These are phyloP conservation scores for Gymnosoma rotundatum DNA, from an alignment of 2,888 invertebrate genomes.

Conservation along the genomic window DNA sequence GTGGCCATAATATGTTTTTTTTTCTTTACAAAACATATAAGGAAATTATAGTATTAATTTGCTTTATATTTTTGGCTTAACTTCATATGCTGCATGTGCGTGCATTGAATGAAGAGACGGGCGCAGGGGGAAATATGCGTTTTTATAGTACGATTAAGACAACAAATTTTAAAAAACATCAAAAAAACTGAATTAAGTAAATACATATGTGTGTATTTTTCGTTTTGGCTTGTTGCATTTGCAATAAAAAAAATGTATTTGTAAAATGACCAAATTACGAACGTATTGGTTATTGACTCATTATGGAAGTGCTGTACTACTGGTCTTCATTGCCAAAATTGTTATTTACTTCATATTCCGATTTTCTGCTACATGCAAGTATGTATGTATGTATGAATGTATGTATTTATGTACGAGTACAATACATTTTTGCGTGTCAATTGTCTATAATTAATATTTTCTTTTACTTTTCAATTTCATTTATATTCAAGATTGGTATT, in stretches of 20 bases:
- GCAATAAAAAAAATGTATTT: not conserved
- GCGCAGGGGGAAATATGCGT: conserved; percentile 5
- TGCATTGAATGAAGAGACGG: not conserved
- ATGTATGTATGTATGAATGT: too few relatives aligned
- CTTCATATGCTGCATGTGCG: not conserved
- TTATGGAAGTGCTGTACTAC: conserved; percentile 35
- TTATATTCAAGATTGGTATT: conserved; percentile 52
- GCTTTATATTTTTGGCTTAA: conserved; percentile 23
- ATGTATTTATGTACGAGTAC: too few relatives aligned
- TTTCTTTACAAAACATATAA: conserved; percentile 2
- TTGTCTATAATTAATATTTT: conserved; percentile 42
- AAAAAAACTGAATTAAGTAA: conserved; percentile 21
- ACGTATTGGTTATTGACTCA: conserved; percentile 25
- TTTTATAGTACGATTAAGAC: conserved; percentile 18
- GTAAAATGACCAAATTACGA: conserved; percentile 27
- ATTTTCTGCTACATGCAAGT: not conserved
- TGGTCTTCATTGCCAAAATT: conserved; percentile 58
- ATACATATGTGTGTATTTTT: conserved; percentile 27
- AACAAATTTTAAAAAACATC: conserved; percentile 14
- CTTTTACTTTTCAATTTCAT: conserved; percentile 37
- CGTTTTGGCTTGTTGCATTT: conserved; percentile 55
- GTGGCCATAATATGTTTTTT: conserved; percentile 10
- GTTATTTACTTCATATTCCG: conserved; percentile 21
- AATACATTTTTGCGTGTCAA: conserved; percentile 64
- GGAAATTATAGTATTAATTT: conserved; percentile 37